Percentiles rank a stretch among this genome's conserved stretches.
phyloP scores from a whole-genome alignment of 2,888 invertebrate species.

The Platycnemis pennipes region DNA sequence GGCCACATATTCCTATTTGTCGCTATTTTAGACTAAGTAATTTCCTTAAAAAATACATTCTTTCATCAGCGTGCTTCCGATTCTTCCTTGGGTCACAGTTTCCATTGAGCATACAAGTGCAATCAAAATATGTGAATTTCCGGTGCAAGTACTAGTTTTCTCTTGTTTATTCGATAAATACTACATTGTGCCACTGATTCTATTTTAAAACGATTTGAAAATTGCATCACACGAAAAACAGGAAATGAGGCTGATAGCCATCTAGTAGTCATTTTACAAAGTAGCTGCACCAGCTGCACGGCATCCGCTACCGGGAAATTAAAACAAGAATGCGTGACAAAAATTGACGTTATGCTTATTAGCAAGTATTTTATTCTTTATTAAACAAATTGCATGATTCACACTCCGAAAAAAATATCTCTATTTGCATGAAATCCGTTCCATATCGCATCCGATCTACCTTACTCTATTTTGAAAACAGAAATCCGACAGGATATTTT shows the following conservation, averaged over 20 bases:
- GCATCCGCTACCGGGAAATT: not conserved
- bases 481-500: too few relatives aligned
- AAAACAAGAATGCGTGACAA: not conserved
- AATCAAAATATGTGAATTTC: not conserved
- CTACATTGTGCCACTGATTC: constrained; percentile 31
- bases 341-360: too few relatives aligned
- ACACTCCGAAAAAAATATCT: too few relatives aligned
- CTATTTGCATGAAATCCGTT: too few relatives aligned
- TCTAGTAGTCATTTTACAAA: not conserved
- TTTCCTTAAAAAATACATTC: constrained; percentile 27
- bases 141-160: not conserved
- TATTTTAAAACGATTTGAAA: constrained; percentile 65
- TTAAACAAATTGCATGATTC: too few relatives aligned
- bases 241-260: constrained; percentile 25
- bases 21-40: not conserved
- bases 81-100: not conserved
- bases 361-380: too few relatives aligned
- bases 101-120: not conserved
- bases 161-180: not conserved
- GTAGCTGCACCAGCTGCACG: not conserved
- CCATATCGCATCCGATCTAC: too few relatives aligned
- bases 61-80: not conserved
- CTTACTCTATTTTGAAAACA: too few relatives aligned
- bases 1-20: not conserved
- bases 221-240: constrained; percentile 36